Conservation (phyloP, 2,113 vertebrate genomes). For the Symphodus melops region DNA sequence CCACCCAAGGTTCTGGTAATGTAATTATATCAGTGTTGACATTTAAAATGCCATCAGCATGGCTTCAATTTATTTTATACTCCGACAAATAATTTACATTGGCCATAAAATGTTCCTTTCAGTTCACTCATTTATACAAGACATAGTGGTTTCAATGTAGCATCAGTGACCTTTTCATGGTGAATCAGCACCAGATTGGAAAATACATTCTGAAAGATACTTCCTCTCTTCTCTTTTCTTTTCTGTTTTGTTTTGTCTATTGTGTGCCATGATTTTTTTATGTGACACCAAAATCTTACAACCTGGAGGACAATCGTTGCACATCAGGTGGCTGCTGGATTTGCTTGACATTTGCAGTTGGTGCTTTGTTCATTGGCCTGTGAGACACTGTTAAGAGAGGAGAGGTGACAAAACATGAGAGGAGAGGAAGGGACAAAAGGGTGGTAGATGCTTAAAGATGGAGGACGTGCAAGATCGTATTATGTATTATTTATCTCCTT, state of each 20-base stretch:
- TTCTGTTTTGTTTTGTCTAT: background rate
- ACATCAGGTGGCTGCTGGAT: constrained; percentile 15
- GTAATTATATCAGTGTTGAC: constrained; percentile 26
- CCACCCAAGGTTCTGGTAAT: constrained; percentile 6
- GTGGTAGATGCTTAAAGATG: constrained; percentile 7
- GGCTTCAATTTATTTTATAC: background rate
- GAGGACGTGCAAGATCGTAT: constrained; percentile 26
- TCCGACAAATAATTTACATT: constrained; percentile 18
- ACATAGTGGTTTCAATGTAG: constrained; percentile 13
- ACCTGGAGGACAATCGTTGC: constrained; percentile 1
- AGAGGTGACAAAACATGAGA: constrained; percentile 46
- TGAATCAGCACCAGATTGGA: constrained; percentile 12
- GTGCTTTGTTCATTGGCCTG: constrained; percentile 49
- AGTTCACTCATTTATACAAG: constrained; percentile 36
- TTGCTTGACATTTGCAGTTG: constrained; percentile 42
- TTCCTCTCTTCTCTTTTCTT: background rate
- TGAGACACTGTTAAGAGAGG: constrained; percentile 23
- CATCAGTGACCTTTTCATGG: constrained; percentile 54
- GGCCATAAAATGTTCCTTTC: constrained; percentile 24
- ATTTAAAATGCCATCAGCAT: constrained; percentile 34
- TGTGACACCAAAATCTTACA: constrained; percentile 10
- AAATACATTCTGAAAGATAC: constrained; percentile 1
- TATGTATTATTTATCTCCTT: constrained; percentile 65
- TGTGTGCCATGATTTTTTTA: background rate
- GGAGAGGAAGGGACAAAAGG: constrained; percentile 21